These are phyloP conservation scores for Mnemiopsis leidyi DNA, from an alignment of 37 sponge, comb jelly and placozoan species.

Conservation along the genomic window DNA sequence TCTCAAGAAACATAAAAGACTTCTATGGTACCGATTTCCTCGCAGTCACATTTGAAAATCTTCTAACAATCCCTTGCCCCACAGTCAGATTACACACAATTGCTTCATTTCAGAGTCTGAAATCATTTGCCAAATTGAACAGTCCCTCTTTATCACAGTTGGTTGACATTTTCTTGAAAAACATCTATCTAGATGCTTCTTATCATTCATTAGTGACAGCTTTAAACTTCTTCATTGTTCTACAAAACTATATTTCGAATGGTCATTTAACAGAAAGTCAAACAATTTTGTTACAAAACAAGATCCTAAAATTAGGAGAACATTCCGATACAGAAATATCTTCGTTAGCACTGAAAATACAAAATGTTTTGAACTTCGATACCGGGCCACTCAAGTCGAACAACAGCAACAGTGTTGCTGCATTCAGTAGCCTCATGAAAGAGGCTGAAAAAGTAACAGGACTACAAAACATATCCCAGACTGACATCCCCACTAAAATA, in stretches of 20 bases:
- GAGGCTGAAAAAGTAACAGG: not conserved
- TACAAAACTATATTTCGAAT: not conserved
- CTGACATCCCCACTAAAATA: not conserved
- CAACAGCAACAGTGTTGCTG: not conserved
- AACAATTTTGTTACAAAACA: not conserved
- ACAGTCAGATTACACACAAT: constrained; percentile 16
- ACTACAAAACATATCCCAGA: not conserved
- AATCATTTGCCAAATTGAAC: not conserved
- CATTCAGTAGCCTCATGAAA: not conserved
- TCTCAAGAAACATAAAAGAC: not conserved
- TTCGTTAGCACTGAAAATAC: not conserved
- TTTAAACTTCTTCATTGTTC: not conserved
- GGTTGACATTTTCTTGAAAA: not conserved
- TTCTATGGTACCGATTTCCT: not conserved
- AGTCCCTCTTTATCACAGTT: not conserved
- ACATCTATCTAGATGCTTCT: not conserved
- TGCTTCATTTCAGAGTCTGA: not conserved
- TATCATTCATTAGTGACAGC: constrained; percentile 40
- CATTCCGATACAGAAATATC: not conserved
- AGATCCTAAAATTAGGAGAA: not conserved
- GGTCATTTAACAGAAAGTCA: not conserved
- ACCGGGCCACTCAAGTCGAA: not conserved
- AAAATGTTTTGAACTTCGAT: not conserved
- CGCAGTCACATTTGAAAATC: not conserved
- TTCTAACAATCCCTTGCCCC: constrained; percentile 43